Percentiles rank a stretch among this genome's conserved stretches.
These are phyloP conservation scores for Teleogryllus oceanicus DNA, from an alignment of 2,888 invertebrate genomes.

Conservation along the genomic window DNA sequence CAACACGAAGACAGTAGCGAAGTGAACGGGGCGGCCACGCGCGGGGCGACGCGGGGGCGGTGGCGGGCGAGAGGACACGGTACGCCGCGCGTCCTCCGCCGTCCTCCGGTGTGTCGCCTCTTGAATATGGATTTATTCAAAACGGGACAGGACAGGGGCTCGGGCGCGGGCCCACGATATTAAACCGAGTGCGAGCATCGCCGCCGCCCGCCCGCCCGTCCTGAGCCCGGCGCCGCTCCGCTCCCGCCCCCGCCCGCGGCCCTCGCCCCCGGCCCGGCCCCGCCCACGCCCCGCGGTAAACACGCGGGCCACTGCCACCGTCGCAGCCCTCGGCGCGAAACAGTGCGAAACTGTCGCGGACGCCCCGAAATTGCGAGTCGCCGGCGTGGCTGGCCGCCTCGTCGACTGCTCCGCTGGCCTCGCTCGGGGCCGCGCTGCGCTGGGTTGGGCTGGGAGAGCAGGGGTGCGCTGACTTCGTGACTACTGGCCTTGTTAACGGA, in stretches of 20 bases:
- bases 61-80: too few relatives aligned
- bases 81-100: neutral
- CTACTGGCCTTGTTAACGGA: too few relatives aligned
- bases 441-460: too few relatives aligned
- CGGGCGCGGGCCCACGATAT: neutral
- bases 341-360: neutral
- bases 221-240: neutral
- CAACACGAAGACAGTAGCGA: too few relatives aligned
- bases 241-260: neutral
- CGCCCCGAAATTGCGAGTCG: neutral
- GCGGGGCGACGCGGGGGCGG: too few relatives aligned
- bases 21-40: too few relatives aligned
- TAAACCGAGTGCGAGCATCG: constrained; percentile 1
- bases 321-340: neutral
- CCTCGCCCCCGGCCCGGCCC: neutral
- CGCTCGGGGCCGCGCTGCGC: too few relatives aligned
- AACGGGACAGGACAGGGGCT: neutral
- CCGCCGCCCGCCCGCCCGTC: neutral
- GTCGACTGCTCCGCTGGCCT: too few relatives aligned
- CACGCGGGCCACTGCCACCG: neutral
- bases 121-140: constrained; percentile 18
- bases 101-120: neutral
- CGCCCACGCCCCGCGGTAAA: neutral
- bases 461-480: too few relatives aligned
- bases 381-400: too few relatives aligned